Percentiles rank a stretch among this genome's conserved stretches.
phyloP scores from a whole-genome alignment of 2,113 vertebrate species.

The Apaloderma vittatum region DNA sequence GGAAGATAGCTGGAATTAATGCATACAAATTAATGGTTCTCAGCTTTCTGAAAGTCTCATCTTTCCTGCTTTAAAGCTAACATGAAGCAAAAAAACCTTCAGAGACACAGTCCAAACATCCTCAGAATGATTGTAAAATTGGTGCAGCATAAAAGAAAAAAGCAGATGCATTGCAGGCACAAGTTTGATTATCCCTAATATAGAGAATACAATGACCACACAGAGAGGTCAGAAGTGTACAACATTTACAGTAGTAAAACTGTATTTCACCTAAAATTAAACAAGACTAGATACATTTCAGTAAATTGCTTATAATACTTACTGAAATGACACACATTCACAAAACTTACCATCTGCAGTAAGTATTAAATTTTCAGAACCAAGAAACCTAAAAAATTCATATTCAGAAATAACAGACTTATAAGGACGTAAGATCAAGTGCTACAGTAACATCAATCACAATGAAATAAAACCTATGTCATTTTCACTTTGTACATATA shows the following conservation, averaged over 20 bases:
- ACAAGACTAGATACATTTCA: neutral
- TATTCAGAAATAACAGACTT: neutral
- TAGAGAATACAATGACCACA: neutral
- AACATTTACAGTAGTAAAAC: neutral
- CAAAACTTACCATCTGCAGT: neutral
- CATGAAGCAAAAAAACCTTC: neutral
- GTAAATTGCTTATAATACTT: neutral
- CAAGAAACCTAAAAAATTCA: neutral
- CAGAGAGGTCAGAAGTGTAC: neutral
- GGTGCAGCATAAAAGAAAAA: neutral
- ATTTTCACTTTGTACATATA: neutral
- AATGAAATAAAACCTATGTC: neutral
- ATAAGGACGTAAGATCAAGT: neutral
- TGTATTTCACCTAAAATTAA: neutral
- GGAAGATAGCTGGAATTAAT: neutral
- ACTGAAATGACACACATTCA: neutral
- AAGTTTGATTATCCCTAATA: neutral
- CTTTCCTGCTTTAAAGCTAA: neutral
- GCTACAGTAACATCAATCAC: neutral
- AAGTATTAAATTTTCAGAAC: neutral
- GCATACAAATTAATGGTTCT: neutral
- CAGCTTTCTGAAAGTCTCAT: neutral
- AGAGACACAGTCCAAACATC: neutral
- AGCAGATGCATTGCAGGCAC: neutral
- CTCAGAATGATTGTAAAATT: neutral